Evolutionary conservation across 2,113 vertebrate genomes (phyloP), one percentile per base, ranked within the genome.

Genomic region (Pycnonotus jocosus): DNA sequence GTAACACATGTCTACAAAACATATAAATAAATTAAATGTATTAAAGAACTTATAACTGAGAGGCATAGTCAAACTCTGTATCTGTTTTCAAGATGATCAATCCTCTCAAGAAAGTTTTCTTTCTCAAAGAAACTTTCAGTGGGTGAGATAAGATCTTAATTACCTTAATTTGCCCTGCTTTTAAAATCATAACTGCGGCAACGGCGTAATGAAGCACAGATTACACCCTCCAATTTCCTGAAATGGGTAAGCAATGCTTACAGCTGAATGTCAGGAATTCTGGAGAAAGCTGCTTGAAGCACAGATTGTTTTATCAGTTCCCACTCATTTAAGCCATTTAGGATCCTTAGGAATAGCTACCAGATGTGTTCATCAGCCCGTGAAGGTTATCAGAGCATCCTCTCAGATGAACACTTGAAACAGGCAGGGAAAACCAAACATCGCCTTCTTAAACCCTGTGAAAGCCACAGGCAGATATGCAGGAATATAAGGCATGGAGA

Each of bases 1-100:
- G 2, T 20, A 78, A 64, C 4, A 0, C 0, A 44, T 42, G 6
- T 14, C 28, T 54, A 50, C 0, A 14, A 70, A 81, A 50, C 6
- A 18, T 12, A 37, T n/a, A n/a, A n/a, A n/a, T n/a, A n/a, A n/a
- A 8, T 14, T 60, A 91, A 93, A 65, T 38, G 38, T 13, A 45
- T 40, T 44, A 44, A 73, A 78, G 31, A 35, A 7, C n/a, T 64
- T 33, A 21, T 2, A 71, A 62, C 3, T 79, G 11, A 83, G 38
- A 54, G 19, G 5, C 13, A 22, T 12, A 22, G 20, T 48, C 28
- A 73, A 27, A 54, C 6, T 57, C 21, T 21, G 1, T 11, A 7
- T 44, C 35, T 85, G 2, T 72, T 74, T 88, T 65, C 38, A 73
- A 61, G 54, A 44, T n/a, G 3, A 62, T 60, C 17, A 76, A 4